phyloP scores from a whole-genome alignment of 2,797 vertebrate species.

The Mormyrus hasselquistii region DNA sequence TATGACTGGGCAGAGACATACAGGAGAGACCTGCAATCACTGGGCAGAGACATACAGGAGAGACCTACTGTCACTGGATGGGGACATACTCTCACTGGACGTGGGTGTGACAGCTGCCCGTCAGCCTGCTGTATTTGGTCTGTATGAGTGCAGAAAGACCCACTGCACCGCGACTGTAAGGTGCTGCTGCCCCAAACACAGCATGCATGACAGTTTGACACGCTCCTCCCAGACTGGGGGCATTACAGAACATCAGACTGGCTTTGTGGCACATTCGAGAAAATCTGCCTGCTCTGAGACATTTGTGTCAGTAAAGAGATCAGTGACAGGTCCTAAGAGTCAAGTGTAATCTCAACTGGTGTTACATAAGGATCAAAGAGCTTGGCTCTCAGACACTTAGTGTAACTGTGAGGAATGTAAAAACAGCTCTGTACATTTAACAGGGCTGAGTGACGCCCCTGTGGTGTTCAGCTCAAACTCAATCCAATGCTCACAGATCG shows the following conservation, averaged over 20 bases:
- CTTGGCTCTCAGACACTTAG: background rate
- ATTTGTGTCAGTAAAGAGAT: constrained; percentile 5
- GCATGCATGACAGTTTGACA: background rate
- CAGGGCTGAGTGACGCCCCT: background rate
- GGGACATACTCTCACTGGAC: background rate
- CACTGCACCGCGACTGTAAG: background rate
- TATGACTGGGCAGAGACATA: background rate
- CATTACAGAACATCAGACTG: background rate
- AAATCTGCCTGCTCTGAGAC: background rate
- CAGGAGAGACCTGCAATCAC: background rate
- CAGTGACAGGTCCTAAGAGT: background rate
- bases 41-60: background rate
- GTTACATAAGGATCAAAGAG: constrained; percentile 9
- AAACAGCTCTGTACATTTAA: background rate
- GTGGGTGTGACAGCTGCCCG: background rate
- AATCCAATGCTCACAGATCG: background rate
- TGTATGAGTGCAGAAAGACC: background rate
- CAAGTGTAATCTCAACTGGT: background rate
- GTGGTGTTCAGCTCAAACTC: background rate
- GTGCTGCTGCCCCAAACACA: background rate
- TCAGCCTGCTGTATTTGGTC: background rate
- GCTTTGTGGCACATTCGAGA: background rate
- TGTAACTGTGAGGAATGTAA: background rate
- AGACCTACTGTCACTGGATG: background rate
- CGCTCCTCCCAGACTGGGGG: background rate